Percentiles rank a stretch among this genome's conserved stretches.
Evolutionary conservation across 2,888 invertebrate species (phyloP).

Genomic region (Coecobrya sp.): DNA sequence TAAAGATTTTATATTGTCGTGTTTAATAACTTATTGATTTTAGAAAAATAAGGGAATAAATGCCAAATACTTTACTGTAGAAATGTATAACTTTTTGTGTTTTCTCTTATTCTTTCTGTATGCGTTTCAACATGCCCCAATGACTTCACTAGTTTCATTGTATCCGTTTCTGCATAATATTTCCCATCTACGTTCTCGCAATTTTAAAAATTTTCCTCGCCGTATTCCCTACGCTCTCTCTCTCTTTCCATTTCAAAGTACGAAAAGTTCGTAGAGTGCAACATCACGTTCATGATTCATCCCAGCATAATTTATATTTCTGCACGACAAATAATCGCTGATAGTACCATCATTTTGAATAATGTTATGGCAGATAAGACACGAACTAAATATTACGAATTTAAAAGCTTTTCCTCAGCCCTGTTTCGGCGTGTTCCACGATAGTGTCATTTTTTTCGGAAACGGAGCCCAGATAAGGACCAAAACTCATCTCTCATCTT

Average conservation of each 20-base stretch:
- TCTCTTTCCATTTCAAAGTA: no score
- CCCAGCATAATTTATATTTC: no score
- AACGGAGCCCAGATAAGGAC: no score
- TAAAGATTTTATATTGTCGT: background rate
- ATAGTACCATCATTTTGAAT: background rate
- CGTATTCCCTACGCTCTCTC: no score
- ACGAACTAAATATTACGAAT: background rate
- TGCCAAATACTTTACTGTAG: background rate
- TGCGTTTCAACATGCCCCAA: background rate
- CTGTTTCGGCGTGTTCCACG: background rate
- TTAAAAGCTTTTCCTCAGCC: background rate
- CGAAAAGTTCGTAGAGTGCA: no score
- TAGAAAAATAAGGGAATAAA: background rate
- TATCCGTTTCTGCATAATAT: no score
- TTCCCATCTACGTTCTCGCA: no score
- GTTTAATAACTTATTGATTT: background rate
- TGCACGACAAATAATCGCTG: background rate
- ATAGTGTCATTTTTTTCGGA: background rate
- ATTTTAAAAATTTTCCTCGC: no score
- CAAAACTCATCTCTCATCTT: no score
- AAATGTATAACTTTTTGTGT: background rate
- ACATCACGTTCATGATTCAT: no score
- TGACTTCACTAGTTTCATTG: no score
- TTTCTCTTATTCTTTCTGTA: no score
- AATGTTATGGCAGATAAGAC: constrained; percentile 2